Evolutionary conservation across 2,797 vertebrate genomes (phyloP).

Genomic region (Eulemur mongoz): DNA sequence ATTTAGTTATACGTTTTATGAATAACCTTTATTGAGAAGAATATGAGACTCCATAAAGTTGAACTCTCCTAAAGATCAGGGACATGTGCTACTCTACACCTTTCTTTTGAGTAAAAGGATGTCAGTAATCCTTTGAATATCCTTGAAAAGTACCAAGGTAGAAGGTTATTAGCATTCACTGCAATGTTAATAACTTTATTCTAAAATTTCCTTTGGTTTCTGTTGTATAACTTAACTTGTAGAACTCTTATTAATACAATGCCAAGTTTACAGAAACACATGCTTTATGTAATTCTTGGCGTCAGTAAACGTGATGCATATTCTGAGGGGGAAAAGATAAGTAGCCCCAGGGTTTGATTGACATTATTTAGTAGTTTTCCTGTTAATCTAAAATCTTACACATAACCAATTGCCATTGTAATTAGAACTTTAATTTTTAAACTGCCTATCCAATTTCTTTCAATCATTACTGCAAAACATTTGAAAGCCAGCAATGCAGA

Average conservation of each 20-base stretch:
- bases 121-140: neutral
- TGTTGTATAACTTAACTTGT: neutral
- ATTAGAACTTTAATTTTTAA: slow-evolving; percentile 65
- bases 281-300: slow-evolving; percentile 34
- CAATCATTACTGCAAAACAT: slow-evolving; percentile 41
- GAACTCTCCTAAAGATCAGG: neutral
- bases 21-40: slow-evolving; percentile 12
- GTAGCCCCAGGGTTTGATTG: slow-evolving; percentile 40
- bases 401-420: slow-evolving; percentile 53
- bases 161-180: neutral
- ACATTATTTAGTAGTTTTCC: slow-evolving; percentile 25
- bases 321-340: slow-evolving; percentile 36
- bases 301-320: slow-evolving; percentile 7
- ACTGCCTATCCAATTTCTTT: slow-evolving; percentile 47
- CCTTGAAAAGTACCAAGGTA: slow-evolving; percentile 9
- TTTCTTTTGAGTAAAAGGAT: neutral
- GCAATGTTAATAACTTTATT: slow-evolving; percentile 23
- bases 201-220: slow-evolving; percentile 1
- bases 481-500: slow-evolving; percentile 42
- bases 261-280: neutral
- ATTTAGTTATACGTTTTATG: slow-evolving; percentile 10
- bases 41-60: neutral
- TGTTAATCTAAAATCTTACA: slow-evolving; percentile 52
- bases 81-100: neutral
- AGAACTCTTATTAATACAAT: neutral